These are phyloP conservation scores for Drosophila rufa DNA, from an alignment of 1,140 invertebrate genomes.

Conservation along the genomic window DNA sequence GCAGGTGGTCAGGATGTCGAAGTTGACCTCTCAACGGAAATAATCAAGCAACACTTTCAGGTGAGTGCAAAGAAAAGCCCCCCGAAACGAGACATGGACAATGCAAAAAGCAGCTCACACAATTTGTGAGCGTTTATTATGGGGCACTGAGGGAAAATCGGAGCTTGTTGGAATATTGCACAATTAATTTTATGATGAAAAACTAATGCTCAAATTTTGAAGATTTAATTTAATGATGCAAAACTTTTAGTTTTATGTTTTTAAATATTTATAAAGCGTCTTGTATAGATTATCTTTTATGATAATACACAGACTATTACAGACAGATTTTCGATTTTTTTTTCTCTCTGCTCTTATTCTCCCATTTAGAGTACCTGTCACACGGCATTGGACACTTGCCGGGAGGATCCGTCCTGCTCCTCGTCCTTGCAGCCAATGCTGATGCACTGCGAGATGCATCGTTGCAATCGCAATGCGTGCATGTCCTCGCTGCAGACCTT, in stretches of 20 bases:
- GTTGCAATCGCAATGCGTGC: conserved; percentile 93
- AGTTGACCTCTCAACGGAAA: conserved; percentile 85
- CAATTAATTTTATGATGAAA: too few relatives aligned
- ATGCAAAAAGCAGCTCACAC: conserved; percentile 56
- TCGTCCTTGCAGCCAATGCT: conserved; percentile 91
- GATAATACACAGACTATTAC: too few relatives aligned
- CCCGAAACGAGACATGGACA: conserved; percentile 29
- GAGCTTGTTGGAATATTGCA: background rate
- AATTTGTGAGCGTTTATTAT: conserved; percentile 53
- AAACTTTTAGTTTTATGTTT: too few relatives aligned
- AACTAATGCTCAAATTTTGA: too few relatives aligned
- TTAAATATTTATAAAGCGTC: background rate
- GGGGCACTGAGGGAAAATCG: conserved; percentile 8
- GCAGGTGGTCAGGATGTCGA: conserved; percentile 84
- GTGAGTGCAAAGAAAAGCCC: conserved; percentile 64
- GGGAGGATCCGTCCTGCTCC: conserved; percentile 91
- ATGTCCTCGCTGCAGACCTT: conserved; percentile 94
- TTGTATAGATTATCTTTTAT: background rate
- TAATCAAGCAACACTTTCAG: conserved; percentile 85
- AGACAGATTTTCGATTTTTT: background rate
- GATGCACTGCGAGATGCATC: conserved; percentile 91
- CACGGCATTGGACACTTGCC: conserved; percentile 90
- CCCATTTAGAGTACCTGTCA: conserved; percentile 90
- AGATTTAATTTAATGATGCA: too few relatives aligned
- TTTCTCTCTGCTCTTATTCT: conserved; percentile 13